Evolutionary conservation across 2,113 vertebrate genomes (phyloP), one percentile per base, ranked within the genome.

Genomic region (Oncorhynchus masou): DNA sequence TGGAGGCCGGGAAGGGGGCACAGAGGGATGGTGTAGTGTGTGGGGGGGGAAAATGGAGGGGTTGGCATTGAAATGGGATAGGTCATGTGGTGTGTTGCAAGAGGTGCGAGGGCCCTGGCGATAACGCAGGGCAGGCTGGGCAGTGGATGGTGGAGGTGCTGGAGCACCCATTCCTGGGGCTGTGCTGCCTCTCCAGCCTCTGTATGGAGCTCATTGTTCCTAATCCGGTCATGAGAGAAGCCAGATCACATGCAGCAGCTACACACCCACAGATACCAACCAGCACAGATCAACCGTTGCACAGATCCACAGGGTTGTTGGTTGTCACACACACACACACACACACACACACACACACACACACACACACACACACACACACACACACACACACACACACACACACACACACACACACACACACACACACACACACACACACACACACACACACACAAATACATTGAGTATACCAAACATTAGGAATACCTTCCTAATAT

Each of bases 211-310:
- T 79, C 78, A 85, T 85, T 85, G 81, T 85, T 74, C 15, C 73
- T 74, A 79, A 81, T 79, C 81, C 72, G 59, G 78, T 85, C 78
- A 81, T 78, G 65, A 77, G 81, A 79, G 71, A 68, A 4, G 39
- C 20, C 64, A 25, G 73, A 82, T 80, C 80, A 77, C 79, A 85
- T 85, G 78, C 68, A 82, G 25, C 19, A 11, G 34, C 22, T 51
- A 19, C 25, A 68, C 64, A 73, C 13, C 4, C 27, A 20, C 13
- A 15, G 31, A 34, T 48, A 22, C 67, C n/a, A 54, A 48, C 78
- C 62, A 54, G 29, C 73, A 54, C 75, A 29, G 76, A 72, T 25
- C 68, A 54, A 64, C 22, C 39, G 9, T 2, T 2, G 39, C 73
- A 67, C 75, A 29, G 76, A 72, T 25, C 68, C 64, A 64, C 60